phyloP scores from a whole-genome alignment of 2,797 vertebrate genomes.

The Dermochelys coriacea region DNA sequence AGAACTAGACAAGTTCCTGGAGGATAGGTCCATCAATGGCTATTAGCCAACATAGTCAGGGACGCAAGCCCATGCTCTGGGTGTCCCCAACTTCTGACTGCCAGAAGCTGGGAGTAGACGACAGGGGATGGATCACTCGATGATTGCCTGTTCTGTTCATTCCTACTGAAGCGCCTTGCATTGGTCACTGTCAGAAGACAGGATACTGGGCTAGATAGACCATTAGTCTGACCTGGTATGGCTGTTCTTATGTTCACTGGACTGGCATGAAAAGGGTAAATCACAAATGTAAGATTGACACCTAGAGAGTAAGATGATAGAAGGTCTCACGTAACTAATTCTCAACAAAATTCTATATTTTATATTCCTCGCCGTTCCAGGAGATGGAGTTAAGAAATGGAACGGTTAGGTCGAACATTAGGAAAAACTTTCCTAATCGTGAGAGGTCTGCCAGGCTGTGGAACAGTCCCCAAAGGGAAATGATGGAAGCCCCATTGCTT shows the following conservation, averaged over 20 bases:
- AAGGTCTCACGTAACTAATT: background rate
- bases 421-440: constrained; percentile 53
- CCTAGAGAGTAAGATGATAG: background rate
- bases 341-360: background rate
- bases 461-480: constrained; percentile 16
- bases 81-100: background rate
- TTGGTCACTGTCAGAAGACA: background rate
- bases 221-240: background rate
- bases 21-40: background rate
- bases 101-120: background rate
- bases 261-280: background rate
- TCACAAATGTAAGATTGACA: rapidly evolving
- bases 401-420: constrained; percentile 2
- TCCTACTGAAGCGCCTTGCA: background rate
- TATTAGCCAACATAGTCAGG: background rate
- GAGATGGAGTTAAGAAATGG: background rate
- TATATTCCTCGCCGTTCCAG: background rate
- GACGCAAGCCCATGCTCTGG: background rate
- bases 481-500: background rate
- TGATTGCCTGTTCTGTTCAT: background rate
- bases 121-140: background rate
- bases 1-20: background rate
- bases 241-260: background rate
- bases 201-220: background rate
- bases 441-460: background rate